These are phyloP conservation scores for Elymnias hypermnestra DNA, from an alignment of 1,140 invertebrate genomes.

Conservation along the genomic window DNA sequence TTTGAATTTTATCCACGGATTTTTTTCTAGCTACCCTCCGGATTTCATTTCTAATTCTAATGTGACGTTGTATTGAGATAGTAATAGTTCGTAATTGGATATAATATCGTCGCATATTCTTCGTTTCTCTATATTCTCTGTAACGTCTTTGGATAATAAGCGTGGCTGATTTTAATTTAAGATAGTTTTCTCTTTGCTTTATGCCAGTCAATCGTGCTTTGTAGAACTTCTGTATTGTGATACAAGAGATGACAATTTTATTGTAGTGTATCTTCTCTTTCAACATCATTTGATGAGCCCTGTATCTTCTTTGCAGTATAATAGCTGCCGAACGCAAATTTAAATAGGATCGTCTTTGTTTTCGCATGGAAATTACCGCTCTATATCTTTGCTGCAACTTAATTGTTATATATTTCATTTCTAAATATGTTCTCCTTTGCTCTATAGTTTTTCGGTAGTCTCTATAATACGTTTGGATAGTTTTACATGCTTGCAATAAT, in stretches of 20 bases:
- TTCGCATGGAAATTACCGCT: conserved; percentile 34
- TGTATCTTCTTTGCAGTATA: conserved; percentile 40
- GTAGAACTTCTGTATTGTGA: conserved; percentile 54
- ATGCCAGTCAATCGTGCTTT: conserved; percentile 39
- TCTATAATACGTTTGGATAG: conserved; percentile 56
- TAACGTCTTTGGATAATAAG: conserved; percentile 49
- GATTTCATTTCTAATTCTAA: conserved; percentile 51
- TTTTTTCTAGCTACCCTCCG: conserved; percentile 14
- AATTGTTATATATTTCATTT: conserved; percentile 24
- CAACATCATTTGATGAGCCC: conserved; percentile 35
- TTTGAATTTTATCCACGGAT: conserved; percentile 64
- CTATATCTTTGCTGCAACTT: conserved; percentile 33
- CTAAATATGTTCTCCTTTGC: conserved; percentile 30
- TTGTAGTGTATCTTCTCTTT: conserved; percentile 29
- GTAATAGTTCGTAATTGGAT: conserved; percentile 33
- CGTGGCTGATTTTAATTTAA: conserved; percentile 30
- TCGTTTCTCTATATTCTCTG: conserved; percentile 38
- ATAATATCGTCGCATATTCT: conserved; percentile 42
- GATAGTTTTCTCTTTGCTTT: conserved; percentile 46
- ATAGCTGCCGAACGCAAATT: conserved; percentile 18
- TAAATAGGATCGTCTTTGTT: conserved; percentile 30
- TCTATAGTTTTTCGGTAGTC: conserved; percentile 35
- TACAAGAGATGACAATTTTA: conserved; percentile 28
- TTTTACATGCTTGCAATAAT: conserved; percentile 28
- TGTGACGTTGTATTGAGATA: conserved; percentile 48